These are phyloP conservation scores for Takifugu ocellatus DNA, from an alignment of 2,797 vertebrate genomes.

Conservation along the genomic window DNA sequence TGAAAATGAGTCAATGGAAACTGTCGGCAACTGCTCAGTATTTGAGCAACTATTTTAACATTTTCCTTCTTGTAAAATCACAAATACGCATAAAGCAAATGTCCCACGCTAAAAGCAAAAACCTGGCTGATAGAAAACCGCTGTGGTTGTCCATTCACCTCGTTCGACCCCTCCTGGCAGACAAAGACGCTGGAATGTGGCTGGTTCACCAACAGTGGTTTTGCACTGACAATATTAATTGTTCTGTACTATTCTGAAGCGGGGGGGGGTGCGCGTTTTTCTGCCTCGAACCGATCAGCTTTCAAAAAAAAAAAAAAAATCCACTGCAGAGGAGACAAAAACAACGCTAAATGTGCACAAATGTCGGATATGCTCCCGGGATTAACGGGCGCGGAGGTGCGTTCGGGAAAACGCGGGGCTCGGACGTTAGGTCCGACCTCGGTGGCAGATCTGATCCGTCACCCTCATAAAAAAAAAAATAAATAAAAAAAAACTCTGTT, in stretches of 20 bases:
- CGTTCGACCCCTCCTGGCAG: conserved; percentile 4
- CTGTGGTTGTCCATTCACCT: conserved; percentile 4
- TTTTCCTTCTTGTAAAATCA: too few relatives aligned
- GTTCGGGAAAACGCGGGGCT: not conserved
- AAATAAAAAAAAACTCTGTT: conserved; percentile 14
- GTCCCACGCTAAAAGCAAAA: not conserved
- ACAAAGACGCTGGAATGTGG: conserved; percentile 31
- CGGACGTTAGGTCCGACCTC: not conserved
- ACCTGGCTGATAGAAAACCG: not conserved
- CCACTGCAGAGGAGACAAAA: not conserved
- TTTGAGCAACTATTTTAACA: too few relatives aligned
- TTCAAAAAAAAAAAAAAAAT: not conserved
- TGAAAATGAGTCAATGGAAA: too few relatives aligned
- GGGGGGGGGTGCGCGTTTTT: conserved; percentile 8
- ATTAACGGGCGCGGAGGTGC: not conserved
- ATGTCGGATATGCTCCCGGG: too few relatives aligned
- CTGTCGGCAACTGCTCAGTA: too few relatives aligned
- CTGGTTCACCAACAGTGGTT: conserved; percentile 12
- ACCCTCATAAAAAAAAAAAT: not conserved
- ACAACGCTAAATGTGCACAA: not conserved
- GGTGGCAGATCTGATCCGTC: not conserved
- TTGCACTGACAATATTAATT: conserved; percentile 29
- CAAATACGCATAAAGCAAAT: not conserved
- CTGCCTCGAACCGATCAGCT: conserved; percentile 17
- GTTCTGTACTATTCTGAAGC: conserved; percentile 32